Percentiles rank a stretch among this genome's conserved stretches.
Evolutionary conservation across 2,797 vertebrate species (phyloP).

Genomic region (Chelonia mydas): DNA sequence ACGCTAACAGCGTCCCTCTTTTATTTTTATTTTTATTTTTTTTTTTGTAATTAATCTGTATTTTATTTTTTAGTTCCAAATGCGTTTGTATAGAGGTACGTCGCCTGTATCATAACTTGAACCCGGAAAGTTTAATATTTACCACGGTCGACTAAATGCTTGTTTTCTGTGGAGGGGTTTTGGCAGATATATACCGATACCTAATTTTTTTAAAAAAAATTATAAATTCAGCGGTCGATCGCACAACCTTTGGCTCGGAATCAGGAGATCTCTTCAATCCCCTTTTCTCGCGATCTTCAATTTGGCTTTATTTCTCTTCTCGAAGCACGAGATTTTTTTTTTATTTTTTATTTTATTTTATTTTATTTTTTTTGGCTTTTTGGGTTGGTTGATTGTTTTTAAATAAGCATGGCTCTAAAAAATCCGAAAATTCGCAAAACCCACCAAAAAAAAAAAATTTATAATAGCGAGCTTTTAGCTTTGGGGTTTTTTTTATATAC

Average conservation of each 20-base stretch:
- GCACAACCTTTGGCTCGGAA: background rate
- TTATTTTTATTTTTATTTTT: background rate
- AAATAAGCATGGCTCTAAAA: background rate
- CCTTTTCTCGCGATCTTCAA: background rate
- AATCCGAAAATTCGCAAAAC: background rate
- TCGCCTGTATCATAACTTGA: conserved; percentile 29
- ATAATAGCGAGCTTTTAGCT: background rate
- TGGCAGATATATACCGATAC: conserved; percentile 5
- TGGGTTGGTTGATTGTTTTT: background rate
- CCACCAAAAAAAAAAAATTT: background rate
- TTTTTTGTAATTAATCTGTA: conserved; percentile 14
- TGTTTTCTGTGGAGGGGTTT: conserved; percentile 3
- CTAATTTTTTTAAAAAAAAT: conserved; percentile 24
- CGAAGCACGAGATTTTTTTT: background rate
- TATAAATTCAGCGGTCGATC: background rate
- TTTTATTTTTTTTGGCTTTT: background rate
- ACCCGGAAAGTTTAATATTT: background rate
- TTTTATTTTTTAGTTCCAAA: conserved; percentile 27
- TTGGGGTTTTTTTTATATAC: background rate
- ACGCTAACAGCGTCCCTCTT: background rate
- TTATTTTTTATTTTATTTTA: background rate
- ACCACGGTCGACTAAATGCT: conserved; percentile 16
- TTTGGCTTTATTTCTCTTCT: background rate
- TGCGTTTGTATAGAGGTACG: conserved; percentile 39
- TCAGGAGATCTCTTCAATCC: background rate